These are phyloP conservation scores for Caenorhabditis brenneri DNA, from an alignment of 1,140 invertebrate genomes.

Conservation along the genomic window DNA sequence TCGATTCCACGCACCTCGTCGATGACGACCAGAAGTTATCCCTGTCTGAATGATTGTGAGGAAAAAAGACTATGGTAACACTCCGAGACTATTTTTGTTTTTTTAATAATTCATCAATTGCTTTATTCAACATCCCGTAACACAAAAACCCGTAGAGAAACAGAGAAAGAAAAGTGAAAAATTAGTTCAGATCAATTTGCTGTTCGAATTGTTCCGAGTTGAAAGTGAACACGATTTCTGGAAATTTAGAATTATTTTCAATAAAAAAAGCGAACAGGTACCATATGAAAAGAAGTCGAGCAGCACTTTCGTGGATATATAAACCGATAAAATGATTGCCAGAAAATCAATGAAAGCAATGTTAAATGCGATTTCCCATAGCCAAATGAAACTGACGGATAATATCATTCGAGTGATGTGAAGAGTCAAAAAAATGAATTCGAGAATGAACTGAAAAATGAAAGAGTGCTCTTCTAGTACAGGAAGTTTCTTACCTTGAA, in stretches of 20 bases:
- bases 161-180: not conserved
- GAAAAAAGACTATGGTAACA: constrained; percentile 41
- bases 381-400: not conserved
- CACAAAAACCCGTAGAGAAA: too few relatives aligned
- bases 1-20: not conserved
- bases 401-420: not conserved
- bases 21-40: constrained; percentile 31
- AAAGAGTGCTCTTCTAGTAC: too few relatives aligned
- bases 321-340: not conserved
- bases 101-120: not conserved
- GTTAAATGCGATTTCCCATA: not conserved
- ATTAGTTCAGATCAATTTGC: not conserved
- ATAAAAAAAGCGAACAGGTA: not conserved
- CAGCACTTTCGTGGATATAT: not conserved
- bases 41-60: constrained; percentile 42
- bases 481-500: not conserved
- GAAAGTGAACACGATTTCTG: constrained; percentile 30
- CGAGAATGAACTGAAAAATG: not conserved
- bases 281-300: not conserved
- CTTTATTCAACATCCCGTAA: not conserved
- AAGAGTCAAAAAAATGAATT: not conserved
- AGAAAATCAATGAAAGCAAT: not conserved
- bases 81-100: not conserved
- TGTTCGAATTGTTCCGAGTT: not conserved
- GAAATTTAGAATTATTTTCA: not conserved